A percentile compares a stretch with the other conserved stretches of the same genome.
These are phyloP conservation scores for Fregata magnificens DNA, from an alignment of 2,113 vertebrate species.

Conservation along the genomic window DNA sequence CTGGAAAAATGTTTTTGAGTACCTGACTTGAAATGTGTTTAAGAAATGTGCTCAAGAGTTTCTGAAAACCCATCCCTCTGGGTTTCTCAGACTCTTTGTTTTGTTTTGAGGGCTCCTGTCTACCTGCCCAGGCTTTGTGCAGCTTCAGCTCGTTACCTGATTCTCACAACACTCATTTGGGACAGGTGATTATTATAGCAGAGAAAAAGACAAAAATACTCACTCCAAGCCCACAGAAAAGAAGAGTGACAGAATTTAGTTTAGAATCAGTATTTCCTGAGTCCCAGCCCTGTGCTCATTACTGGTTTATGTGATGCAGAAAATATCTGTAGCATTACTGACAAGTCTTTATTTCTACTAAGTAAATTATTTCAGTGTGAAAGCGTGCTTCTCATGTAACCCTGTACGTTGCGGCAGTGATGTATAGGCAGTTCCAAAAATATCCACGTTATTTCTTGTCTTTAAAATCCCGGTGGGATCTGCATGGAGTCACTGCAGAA, in stretches of 20 bases:
- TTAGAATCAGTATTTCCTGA: background rate
- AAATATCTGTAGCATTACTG: background rate
- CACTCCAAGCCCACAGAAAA: background rate
- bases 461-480: background rate
- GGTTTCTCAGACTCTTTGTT: background rate
- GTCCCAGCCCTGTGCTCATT: background rate
- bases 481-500: background rate
- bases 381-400: background rate
- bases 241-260: background rate
- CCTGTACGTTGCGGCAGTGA: background rate
- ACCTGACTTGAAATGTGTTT: background rate
- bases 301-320: background rate
- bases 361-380: background rate
- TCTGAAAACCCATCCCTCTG: background rate
- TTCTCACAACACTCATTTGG: background rate
- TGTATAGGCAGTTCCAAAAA: background rate
- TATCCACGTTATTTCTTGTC: background rate
- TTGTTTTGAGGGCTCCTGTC: background rate
- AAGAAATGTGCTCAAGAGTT: background rate
- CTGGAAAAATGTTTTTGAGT: background rate
- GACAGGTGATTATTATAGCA: background rate
- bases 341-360: background rate
- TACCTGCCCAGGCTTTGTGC: background rate
- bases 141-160: background rate
- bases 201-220: background rate